Conservation (phyloP, 2,888 invertebrate genomes). For the Tetranychus truncatus region DNA sequence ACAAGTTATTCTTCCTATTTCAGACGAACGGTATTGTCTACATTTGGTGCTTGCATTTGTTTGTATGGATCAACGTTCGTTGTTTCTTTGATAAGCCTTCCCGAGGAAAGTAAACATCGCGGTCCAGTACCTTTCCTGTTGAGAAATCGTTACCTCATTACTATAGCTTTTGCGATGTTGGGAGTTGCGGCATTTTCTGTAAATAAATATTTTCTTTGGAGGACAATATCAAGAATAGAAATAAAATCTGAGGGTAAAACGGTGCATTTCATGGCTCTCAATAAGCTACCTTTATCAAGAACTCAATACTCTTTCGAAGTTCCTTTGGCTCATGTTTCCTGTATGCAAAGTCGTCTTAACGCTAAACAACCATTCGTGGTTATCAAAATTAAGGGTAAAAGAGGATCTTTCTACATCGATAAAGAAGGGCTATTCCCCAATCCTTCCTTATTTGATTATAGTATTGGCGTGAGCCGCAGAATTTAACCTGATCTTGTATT, state of each 20-base stretch:
- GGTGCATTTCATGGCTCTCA: not conserved
- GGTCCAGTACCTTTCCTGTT: not conserved
- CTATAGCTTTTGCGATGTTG: not conserved
- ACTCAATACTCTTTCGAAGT: not conserved
- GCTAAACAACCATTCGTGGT: not conserved
- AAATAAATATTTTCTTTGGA: not conserved
- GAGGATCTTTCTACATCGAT: not conserved
- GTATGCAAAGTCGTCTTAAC: not conserved
- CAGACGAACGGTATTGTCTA: not conserved
- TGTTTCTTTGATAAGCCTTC: not conserved
- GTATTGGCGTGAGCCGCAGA: not conserved
- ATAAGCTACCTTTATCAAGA: not conserved
- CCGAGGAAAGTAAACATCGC: not conserved
- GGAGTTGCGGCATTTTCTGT: not conserved
- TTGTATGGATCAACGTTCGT: not conserved
- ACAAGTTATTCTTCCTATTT: too few relatives aligned
- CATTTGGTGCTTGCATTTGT: not conserved
- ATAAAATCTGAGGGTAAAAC: not conserved
- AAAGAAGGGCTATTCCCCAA: not conserved
- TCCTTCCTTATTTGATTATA: constrained; percentile 4
- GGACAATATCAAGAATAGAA: not conserved
- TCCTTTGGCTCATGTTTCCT: not conserved
- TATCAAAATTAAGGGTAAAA: not conserved
- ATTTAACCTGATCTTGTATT: not conserved
- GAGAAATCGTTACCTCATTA: not conserved